These are phyloP conservation scores for Drepana arcuata DNA, from an alignment of 1,140 invertebrate genomes.

Conservation along the genomic window DNA sequence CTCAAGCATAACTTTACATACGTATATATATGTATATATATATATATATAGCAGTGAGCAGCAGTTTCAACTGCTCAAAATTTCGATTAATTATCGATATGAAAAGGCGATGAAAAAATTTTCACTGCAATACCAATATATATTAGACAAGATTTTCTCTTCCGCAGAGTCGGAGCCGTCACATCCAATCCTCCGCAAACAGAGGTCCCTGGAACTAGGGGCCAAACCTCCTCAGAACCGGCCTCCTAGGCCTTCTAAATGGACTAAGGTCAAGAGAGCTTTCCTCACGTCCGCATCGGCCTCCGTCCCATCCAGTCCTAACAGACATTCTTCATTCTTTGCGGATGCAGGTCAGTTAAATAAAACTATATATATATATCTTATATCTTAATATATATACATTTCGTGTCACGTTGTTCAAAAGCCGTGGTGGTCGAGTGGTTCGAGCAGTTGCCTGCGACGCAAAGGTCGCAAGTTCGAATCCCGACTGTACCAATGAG, in stretches of 20 bases:
- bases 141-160: too few relatives aligned
- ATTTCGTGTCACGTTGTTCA: neutral
- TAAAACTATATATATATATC: neutral
- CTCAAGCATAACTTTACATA: too few relatives aligned
- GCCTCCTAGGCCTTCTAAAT: constrained; percentile 71
- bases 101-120: too few relatives aligned
- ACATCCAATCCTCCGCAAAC: constrained; percentile 61
- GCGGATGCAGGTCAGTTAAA: constrained; percentile 70
- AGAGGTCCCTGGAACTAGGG: constrained; percentile 59
- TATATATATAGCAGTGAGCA: too few relatives aligned
- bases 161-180: constrained; percentile 62
- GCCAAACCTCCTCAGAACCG: constrained; percentile 37
- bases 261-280: constrained; percentile 81
- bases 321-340: constrained; percentile 75
- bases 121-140: too few relatives aligned
- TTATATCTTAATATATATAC: neutral
- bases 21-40: too few relatives aligned
- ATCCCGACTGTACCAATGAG: too few relatives aligned
- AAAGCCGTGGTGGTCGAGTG: too few relatives aligned
- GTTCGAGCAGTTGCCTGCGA: too few relatives aligned
- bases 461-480: too few relatives aligned
- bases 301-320: constrained; percentile 80
- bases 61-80: too few relatives aligned
- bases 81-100: too few relatives aligned
- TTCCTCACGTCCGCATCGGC: constrained; percentile 76